A percentile compares a stretch with the other conserved stretches of the same genome.
Conservation (phyloP, 2,888 invertebrate species). For the Fragum sueziense region DNA sequence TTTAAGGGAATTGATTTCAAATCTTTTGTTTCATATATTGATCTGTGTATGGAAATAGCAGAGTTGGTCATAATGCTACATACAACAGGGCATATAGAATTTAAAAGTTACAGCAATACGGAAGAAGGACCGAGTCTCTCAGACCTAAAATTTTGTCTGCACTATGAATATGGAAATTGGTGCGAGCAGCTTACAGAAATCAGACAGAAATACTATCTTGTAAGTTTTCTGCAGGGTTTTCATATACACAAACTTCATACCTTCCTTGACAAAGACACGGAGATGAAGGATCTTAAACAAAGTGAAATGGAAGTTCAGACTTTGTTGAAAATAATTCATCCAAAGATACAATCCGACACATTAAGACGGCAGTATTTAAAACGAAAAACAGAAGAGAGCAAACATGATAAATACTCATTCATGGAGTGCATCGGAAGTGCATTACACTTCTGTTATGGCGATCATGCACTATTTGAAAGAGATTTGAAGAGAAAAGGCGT, state of each 20-base stretch:
- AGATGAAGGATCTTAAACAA: too few relatives aligned
- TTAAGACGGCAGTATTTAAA: background rate
- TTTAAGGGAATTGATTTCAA: slow-evolving; percentile 27
- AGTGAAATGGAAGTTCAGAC: slow-evolving; percentile 22
- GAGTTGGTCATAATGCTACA: slow-evolving; percentile 30
- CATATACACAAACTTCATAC: slow-evolving; percentile 55
- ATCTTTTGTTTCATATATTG: slow-evolving; percentile 33
- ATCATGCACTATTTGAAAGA: slow-evolving; percentile 20
- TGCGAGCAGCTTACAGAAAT: slow-evolving; percentile 21
- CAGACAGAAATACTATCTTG: slow-evolving; percentile 43
- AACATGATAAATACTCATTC: background rate
- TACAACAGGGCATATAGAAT: slow-evolving; percentile 52
- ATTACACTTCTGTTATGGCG: slow-evolving; percentile 41
- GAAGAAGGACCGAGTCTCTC: slow-evolving; percentile 10
- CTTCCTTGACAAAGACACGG: slow-evolving; percentile 41
- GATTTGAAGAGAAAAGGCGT: slow-evolving; percentile 11
- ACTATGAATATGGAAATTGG: slow-evolving; percentile 48
- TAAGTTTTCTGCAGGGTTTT: slow-evolving; percentile 60
- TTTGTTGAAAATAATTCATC: slow-evolving; percentile 57
- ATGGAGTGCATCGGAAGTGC: slow-evolving; percentile 40
- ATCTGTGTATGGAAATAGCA: slow-evolving; percentile 45
- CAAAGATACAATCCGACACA: slow-evolving; percentile 10
- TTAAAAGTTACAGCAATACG: slow-evolving; percentile 4
- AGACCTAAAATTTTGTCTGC: slow-evolving; percentile 14
- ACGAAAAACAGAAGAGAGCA: background rate